Conservation (phyloP, 2,888 invertebrate species). For the Amaurobius ferox region DNA sequence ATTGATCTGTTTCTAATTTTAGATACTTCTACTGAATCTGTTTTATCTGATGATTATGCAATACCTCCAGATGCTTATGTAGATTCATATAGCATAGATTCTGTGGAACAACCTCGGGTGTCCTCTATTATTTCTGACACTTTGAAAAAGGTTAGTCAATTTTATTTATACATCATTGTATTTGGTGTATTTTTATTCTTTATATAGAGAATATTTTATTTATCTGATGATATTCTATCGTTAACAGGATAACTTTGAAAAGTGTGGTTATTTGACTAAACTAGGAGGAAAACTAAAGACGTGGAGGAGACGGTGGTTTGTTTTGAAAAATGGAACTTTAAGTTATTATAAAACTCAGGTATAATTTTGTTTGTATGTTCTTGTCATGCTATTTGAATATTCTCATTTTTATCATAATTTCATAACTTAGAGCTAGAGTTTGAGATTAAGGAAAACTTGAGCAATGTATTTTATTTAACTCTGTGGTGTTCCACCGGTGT, state of each 20-base stretch:
- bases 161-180: background rate
- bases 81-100: constrained; percentile 65
- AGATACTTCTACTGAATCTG: constrained; percentile 87
- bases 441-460: no score
- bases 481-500: no score
- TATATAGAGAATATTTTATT: no score
- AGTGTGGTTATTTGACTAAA: constrained; percentile 89
- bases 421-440: no score
- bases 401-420: no score
- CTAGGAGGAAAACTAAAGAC: constrained; percentile 96
- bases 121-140: constrained; percentile 50
- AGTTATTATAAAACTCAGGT: constrained; percentile 95
- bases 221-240: background rate
- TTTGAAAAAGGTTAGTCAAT: constrained; percentile 29
- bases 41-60: constrained; percentile 96
- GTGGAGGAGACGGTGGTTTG: constrained; percentile 97
- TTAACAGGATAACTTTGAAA: constrained; percentile 70
- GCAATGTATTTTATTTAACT: no score
- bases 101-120: constrained; percentile 50
- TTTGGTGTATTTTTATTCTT: no score
- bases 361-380: background rate
- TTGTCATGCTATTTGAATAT: background rate
- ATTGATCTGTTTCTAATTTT: no score
- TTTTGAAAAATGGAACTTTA: constrained; percentile 92
- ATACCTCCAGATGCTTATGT: constrained; percentile 91